Evolutionary conservation across 2,888 invertebrate species (phyloP), one percentile per base, ranked within the genome.

Genomic region (Acronicta leporina): DNA sequence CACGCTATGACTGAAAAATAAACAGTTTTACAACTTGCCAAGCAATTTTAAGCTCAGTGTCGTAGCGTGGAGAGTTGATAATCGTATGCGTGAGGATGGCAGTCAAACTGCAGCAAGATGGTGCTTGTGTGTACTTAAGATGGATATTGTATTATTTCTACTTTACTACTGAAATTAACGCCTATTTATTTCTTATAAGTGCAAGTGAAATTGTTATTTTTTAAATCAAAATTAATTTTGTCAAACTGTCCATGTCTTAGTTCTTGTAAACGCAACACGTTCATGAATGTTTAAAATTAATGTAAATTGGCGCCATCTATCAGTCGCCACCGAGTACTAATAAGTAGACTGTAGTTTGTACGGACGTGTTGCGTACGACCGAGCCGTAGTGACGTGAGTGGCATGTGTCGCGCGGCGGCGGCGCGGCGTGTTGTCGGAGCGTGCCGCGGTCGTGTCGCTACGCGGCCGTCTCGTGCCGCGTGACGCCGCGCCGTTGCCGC

Each of bases 121-220:
- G 93, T 94, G 93, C 92, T 93, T 88, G 91, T 83, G 84, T 88
- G 92, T 94, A 93, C 93, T 94, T 94, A 94, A 91, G 90, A 89
- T 82, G 91, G 92, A 90, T 90, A 89, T 89, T 79, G 85, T 83
- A 86, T 89, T 88, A 84, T 87, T 87, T 88, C 80, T 88, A 84
- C 83, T 87, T 84, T 84, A 84, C 80, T 80, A 81, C 83, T 77
- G 77, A 76, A 82, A 63, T 85, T 76, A 74, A 75, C 84, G 86
- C 86, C 85, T 92, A 89, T 89, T 91, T 90, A 87, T 90, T 91
- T 90, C 88, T 83, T 85, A 79, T 77, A 80, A 82, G 78, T 74
- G 70, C 67, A 78, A 77, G 67, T 73, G 73, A 81, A 81, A 80
- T 79, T 81, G 74, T 79, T 78, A 81, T 75, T 77, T 84, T 79